A percentile compares a stretch with the other conserved stretches of the same genome.
These are phyloP conservation scores for Temnothorax longispinosus DNA, from an alignment of 1,140 invertebrate genomes.

Conservation along the genomic window DNA sequence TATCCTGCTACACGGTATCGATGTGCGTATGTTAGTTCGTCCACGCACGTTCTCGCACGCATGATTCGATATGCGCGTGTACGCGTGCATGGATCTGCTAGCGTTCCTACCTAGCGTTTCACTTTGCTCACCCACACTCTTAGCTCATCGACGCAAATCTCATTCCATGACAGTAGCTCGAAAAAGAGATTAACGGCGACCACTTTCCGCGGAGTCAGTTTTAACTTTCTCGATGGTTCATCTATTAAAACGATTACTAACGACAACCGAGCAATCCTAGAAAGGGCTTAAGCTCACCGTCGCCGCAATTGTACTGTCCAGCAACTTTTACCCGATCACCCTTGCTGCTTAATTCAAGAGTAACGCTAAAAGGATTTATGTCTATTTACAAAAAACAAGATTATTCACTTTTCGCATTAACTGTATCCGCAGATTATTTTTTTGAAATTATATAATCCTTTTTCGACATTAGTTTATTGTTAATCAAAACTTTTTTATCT, in stretches of 20 bases:
- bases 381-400: constrained; percentile 2
- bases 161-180: constrained; percentile 81
- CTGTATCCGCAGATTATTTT: background rate
- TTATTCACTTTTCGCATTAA: background rate
- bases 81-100: background rate
- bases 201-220: constrained; percentile 82
- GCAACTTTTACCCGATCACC: background rate
- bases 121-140: constrained; percentile 57
- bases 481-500: background rate
- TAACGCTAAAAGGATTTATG: constrained; percentile 9
- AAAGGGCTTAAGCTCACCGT: constrained; percentile 66
- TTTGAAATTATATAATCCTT: background rate
- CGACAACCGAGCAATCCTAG: constrained; percentile 75
- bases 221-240: constrained; percentile 81
- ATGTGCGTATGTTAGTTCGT: constrained; percentile 48
- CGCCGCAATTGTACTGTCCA: background rate
- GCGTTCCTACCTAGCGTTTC: background rate
- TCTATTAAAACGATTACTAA: constrained; percentile 84
- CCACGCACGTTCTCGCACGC: constrained; percentile 5
- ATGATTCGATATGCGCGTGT: background rate
- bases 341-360: background rate
- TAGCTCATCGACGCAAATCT: constrained; percentile 79
- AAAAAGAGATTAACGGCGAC: constrained; percentile 82
- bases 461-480: background rate
- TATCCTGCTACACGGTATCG: constrained; percentile 20